phyloP scores from a whole-genome alignment of 2,113 vertebrate species.

The Chiloscyllium plagiosum region DNA sequence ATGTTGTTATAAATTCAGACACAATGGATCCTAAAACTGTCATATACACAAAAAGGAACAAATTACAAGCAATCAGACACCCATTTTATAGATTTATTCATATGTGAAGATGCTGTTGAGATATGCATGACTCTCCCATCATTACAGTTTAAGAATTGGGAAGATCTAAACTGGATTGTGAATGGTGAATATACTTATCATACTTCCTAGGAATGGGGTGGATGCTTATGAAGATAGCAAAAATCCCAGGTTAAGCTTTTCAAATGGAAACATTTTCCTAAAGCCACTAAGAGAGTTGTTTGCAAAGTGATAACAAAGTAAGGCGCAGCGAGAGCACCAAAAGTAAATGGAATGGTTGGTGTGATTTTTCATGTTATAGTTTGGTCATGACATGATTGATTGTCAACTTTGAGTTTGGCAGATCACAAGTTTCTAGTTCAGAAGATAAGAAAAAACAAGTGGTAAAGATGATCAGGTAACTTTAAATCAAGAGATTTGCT shows the following conservation, averaged over 20 bases:
- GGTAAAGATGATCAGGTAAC: not conserved
- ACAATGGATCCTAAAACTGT: not conserved
- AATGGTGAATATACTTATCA: not conserved
- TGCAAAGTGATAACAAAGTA: not conserved
- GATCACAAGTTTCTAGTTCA: not conserved
- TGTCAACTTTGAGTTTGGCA: not conserved
- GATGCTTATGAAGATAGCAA: not conserved
- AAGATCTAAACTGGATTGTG: not conserved
- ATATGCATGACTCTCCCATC: not conserved
- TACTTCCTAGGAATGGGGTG: not conserved
- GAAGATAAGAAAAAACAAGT: not conserved
- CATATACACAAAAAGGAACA: not conserved
- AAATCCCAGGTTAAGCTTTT: not conserved
- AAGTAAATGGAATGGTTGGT: not conserved
- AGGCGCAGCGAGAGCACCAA: not conserved
- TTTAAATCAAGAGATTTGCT: not conserved
- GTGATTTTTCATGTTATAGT: not conserved
- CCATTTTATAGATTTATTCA: not conserved
- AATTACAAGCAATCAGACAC: not conserved
- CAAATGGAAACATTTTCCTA: not conserved
- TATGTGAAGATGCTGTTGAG: not conserved
- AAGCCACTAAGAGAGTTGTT: not conserved
- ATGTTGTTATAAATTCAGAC: not conserved
- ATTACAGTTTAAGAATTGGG: not conserved
- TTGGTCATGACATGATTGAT: not conserved